These are phyloP conservation scores for Nemotelus nigrinus DNA, from an alignment of 2,888 invertebrate species.

Conservation along the genomic window DNA sequence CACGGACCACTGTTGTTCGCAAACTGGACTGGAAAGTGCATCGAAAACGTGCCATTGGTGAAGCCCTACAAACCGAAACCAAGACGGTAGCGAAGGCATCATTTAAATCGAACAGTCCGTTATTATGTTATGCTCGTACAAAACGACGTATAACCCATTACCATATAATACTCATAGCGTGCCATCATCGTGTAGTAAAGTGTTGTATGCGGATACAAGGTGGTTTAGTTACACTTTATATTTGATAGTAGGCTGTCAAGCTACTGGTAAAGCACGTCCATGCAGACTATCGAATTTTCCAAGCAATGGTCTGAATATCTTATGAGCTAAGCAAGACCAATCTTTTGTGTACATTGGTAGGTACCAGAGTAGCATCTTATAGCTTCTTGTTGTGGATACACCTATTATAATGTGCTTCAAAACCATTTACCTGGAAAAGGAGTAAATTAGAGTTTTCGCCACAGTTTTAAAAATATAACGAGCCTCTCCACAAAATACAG, in stretches of 20 bases:
- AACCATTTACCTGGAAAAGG: too few species aligned
- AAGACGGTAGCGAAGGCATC: slow-evolving; percentile 31
- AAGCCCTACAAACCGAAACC: slow-evolving; percentile 42
- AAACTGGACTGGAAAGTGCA: slow-evolving; percentile 42
- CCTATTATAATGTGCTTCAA: not conserved
- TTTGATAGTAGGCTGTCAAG: not conserved
- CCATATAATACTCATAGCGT: slow-evolving; percentile 32
- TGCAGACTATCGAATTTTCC: slow-evolving; percentile 37
- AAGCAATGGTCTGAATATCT: slow-evolving; percentile 41
- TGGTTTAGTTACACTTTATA: not conserved
- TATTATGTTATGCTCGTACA: slow-evolving; percentile 43
- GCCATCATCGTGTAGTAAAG: slow-evolving; percentile 20
- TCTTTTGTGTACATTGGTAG: not conserved
- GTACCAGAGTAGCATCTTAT: not conserved
- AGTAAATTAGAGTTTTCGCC: too few species aligned
- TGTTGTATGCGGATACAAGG: slow-evolving; percentile 15
- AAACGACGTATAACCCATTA: slow-evolving; percentile 31
- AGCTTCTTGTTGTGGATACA: slow-evolving; percentile 17
- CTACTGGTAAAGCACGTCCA: slow-evolving; percentile 21
- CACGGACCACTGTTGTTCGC: slow-evolving; percentile 41
- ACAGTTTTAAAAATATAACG: too few species aligned
- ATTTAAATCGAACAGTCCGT: slow-evolving; percentile 46
- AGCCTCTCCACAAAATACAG: too few species aligned
- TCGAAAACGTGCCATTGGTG: slow-evolving; percentile 30
- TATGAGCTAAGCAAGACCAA: slow-evolving; percentile 34